Percentiles rank a stretch among this genome's conserved stretches.
Evolutionary conservation across 1,140 invertebrate species (phyloP).

Genomic region (Lepidurus packardi): DNA sequence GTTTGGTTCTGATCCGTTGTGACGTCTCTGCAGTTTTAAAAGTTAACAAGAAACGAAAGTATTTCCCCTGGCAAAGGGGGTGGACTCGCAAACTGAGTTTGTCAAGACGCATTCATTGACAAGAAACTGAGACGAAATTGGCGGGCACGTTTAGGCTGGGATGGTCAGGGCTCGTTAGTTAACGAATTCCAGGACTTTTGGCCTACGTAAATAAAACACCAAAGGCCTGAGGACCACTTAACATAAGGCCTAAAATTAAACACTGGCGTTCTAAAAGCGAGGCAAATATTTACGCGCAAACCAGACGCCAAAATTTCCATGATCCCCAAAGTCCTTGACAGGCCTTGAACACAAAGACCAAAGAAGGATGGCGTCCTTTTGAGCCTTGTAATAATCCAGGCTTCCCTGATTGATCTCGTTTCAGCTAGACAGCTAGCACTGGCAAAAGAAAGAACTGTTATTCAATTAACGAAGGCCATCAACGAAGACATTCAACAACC

Average conservation of each 20-base stretch:
- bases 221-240: slow-evolving; percentile 1
- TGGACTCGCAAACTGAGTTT: not conserved
- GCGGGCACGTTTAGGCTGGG: not conserved
- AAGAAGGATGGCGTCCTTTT: not conserved
- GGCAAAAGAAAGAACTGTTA: not conserved
- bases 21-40: not conserved
- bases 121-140: not conserved
- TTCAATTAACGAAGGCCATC: slow-evolving; percentile 3
- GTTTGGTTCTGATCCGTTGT: not conserved
- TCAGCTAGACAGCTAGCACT: not conserved
- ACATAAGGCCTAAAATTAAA: slow-evolving; percentile 10
- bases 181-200: not conserved
- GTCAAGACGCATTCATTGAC: slow-evolving; percentile 1
- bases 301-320: not conserved
- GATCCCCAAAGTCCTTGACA: not conserved
- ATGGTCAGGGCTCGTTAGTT: not conserved
- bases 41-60: not conserved
- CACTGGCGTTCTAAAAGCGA: not conserved
- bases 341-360: not conserved
- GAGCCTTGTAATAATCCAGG: not conserved
- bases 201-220: slow-evolving; percentile 4
- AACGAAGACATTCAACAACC: slow-evolving; percentile 3
- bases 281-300: not conserved
- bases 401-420: not conserved
- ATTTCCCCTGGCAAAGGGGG: not conserved